Base-by-base conservation (phyloP, 1,140 invertebrate genomes). In the Micrasema longulum region DNA sequence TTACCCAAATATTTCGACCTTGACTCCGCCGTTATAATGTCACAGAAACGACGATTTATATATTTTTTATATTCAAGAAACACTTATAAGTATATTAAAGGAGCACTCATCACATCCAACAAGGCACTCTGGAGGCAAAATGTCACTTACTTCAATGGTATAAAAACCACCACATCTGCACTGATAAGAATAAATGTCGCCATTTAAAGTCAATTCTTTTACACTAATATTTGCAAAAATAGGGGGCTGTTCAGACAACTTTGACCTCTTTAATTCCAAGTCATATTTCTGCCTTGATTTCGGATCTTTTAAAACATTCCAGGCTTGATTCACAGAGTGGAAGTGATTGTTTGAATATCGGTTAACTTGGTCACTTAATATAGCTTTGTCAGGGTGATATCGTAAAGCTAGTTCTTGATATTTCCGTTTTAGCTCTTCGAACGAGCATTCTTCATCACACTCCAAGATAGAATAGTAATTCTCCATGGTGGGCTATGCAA, bases 31-130 rank as follows among this genome's bases (percentile, higher is more conserved):
- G n/a, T n/a, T n/a, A n/a, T n/a, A n/a, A n/a, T n/a, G n/a, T n/a
- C n/a, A n/a, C n/a, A n/a, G n/a, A n/a, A n/a, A n/a, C n/a, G n/a
- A n/a, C n/a, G n/a, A n/a, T n/a, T n/a, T n/a, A n/a, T n/a, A n/a
- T n/a, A n/a, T n/a, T n/a, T n/a, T n/a, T n/a, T n/a, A n/a, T n/a
- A n/a, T n/a, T n/a, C n/a, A n/a, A n/a, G 22, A 62, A 62, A 62
- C 57, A 41, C 12, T 84, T 26, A 91, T 80, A 77, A 87, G 77
- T 73, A 91, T 87, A 68, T 84, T 81, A 78, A 91, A 87, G 6
- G 90, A 91, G 81, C 90, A 92, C 76, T 90, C 88, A 77, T 88
- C 84, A 81, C 91, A 92, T 41, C 83, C 82, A 63, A 91, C 80
- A 9, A 84, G 73, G 71, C 84, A 81, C 76, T 88, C 81, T 53